phyloP scores from a whole-genome alignment of 2,113 vertebrate genomes.

The Serilophus lunatus region DNA sequence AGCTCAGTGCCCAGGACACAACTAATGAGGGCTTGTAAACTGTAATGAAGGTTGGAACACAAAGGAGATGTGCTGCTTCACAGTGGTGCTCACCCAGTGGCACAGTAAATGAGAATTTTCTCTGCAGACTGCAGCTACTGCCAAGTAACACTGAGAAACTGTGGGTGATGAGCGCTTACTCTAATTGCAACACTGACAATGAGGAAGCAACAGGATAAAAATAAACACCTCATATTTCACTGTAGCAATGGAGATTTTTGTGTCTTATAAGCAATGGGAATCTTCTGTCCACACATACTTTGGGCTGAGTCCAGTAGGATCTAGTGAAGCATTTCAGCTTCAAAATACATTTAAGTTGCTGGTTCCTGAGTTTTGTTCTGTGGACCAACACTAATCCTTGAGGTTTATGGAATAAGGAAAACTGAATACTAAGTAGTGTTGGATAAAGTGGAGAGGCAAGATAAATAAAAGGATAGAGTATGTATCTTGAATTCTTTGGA shows the following conservation, averaged over 20 bases:
- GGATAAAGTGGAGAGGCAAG: background rate
- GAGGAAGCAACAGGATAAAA: background rate
- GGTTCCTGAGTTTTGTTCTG: background rate
- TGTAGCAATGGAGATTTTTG: background rate
- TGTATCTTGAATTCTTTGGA: background rate
- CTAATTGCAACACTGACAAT: background rate
- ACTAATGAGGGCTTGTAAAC: background rate
- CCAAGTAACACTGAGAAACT: background rate
- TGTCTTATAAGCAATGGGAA: background rate
- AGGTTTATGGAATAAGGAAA: background rate
- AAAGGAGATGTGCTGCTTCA: background rate
- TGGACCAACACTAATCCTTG: background rate
- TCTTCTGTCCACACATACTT: background rate
- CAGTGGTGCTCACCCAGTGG: background rate
- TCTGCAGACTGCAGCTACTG: background rate
- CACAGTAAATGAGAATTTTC: background rate
- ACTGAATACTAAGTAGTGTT: background rate
- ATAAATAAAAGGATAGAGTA: background rate
- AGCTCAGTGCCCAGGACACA: background rate
- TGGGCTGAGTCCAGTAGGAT: background rate
- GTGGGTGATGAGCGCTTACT: background rate
- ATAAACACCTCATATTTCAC: background rate
- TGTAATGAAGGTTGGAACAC: background rate
- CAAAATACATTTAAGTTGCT: background rate
- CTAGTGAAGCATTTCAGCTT: background rate